Evolutionary conservation across 2,888 invertebrate species (phyloP), one percentile per base, ranked within the genome.

Genomic region (Emesis castigata): DNA sequence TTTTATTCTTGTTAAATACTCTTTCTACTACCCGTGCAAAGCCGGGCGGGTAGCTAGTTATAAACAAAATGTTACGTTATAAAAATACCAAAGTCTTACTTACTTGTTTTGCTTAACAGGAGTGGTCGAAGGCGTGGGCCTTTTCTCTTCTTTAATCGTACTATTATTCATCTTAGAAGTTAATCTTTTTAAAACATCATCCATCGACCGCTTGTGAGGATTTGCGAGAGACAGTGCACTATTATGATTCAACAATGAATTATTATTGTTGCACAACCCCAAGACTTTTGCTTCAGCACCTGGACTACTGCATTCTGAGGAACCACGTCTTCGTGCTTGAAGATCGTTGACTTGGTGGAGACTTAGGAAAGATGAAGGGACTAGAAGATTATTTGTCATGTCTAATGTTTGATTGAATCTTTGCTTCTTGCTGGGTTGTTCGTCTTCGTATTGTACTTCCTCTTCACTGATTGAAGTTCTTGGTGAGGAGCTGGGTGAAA

Each of bases 101-200:
- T 91, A 96, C 96, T 94, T 95, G 92, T 93, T 94, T 80, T 95
- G 95, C 84, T 95, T 95, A 78, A 96, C 96, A 66, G 97, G 97
- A 75, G 97, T 97, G 80, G 97, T 97, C 31, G 97, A 97, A 48
- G 97, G 97, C 83, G 97, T 97, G 61, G 97, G 97, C 91, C 97
- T 96, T 89, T 97, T 97, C 91, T 98, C 97, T 88, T 97, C 97
- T 81, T 97, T 97, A 82, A 97, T 96, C 56, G 97, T 97, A 90
- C 97, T 97, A 92, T 97, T 97, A 91, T 97, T 97, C 97, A 98
- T 98, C 94, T 98, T 98, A 82, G 98, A 98, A 84, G 98, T 98
- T 87, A 98, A 96, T 92, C 98, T 97, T 93, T 98, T 98, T 72
- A 98, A 96, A 62, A 99, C 98, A 95, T 98, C 98, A 95, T 99